These are phyloP conservation scores for Perithous albicinctus DNA, from an alignment of 2,888 invertebrate species.

Conservation along the genomic window DNA sequence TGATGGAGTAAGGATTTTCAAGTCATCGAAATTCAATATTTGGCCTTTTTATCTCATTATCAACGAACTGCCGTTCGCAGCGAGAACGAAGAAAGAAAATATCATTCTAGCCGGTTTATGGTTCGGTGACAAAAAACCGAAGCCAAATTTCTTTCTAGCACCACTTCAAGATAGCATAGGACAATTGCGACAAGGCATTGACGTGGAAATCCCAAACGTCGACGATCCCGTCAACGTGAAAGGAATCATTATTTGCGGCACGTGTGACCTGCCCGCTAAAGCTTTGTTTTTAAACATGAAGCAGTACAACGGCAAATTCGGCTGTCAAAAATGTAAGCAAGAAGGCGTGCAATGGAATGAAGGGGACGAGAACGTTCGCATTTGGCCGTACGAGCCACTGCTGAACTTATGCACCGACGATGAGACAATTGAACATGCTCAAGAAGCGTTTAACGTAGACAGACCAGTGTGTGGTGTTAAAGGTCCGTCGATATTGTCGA, in stretches of 20 bases:
- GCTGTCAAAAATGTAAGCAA: too few species aligned
- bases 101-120: slow-evolving; percentile 55
- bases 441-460: slow-evolving; percentile 39
- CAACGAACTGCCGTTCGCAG: slow-evolving; percentile 56
- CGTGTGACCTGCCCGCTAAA: too few species aligned
- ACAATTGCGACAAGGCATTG: too few species aligned
- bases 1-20: too few species aligned
- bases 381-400: slow-evolving; percentile 54
- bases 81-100: slow-evolving; percentile 55
- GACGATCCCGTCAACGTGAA: slow-evolving; percentile 11
- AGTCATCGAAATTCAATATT: too few species aligned
- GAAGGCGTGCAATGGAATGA: slow-evolving; percentile 29
- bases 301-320: too few species aligned
- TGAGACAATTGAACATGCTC: slow-evolving; percentile 44
- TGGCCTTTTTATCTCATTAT: slow-evolving; percentile 55
- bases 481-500: slow-evolving; percentile 57
- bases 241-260: too few species aligned
- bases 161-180: slow-evolving; percentile 1
- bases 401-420: slow-evolving; percentile 48
- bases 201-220: slow-evolving; percentile 8
- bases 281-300: too few species aligned
- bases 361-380: slow-evolving; percentile 27
- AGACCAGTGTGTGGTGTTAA: too few species aligned
- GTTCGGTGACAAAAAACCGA: too few species aligned
- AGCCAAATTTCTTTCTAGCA: too few species aligned